Evolutionary conservation across 2,797 vertebrate genomes (phyloP).

Genomic region (Pangasius sanitwongsei): DNA sequence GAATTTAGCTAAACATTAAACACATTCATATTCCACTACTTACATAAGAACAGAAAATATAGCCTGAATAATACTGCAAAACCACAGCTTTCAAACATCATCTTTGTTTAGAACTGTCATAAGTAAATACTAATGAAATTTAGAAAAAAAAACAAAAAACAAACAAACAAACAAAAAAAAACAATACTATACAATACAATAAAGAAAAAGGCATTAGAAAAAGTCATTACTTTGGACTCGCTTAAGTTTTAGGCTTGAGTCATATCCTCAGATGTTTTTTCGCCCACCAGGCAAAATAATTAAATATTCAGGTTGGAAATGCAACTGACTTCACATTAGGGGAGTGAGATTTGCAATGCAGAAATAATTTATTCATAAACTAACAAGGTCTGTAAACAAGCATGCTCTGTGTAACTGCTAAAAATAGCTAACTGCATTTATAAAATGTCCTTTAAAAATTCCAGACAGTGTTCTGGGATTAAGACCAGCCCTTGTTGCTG

Average conservation of each 20-base stretch:
- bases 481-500: neutral
- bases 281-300: neutral
- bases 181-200: neutral
- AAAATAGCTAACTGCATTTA: constrained; percentile 3
- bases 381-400: neutral
- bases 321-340: neutral
- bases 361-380: constrained; percentile 17
- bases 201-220: neutral
- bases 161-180: too few species aligned
- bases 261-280: neutral
- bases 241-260: neutral
- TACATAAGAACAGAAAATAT: neutral
- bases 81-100: neutral
- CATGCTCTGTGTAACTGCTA: neutral
- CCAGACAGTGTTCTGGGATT: neutral
- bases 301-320: neutral
- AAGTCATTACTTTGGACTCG: neutral
- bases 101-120: neutral
- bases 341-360: neutral
- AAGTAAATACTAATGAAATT: neutral
- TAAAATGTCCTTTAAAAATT: neutral
- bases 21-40: neutral
- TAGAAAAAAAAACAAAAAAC: neutral
- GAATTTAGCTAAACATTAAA: too few species aligned
- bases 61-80: neutral